Evolutionary conservation across 2,113 vertebrate species (phyloP), one percentile per base, ranked within the genome.

Genomic region (Pelecanoides urinatrix): DNA sequence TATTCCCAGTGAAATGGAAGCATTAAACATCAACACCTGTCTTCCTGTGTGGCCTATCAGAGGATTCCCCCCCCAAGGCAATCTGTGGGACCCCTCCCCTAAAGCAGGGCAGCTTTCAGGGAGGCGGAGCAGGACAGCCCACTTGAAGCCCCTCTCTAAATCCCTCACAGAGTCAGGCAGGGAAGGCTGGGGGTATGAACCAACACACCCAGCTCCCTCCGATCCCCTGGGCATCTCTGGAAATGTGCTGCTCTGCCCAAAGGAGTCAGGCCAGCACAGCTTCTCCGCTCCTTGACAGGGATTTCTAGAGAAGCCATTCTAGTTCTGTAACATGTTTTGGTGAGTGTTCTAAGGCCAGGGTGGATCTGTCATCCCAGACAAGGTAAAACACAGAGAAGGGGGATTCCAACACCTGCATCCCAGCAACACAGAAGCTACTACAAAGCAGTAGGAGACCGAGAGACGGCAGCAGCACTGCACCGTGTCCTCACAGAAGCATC

Each of bases 341-440:
- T 13, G 47, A 16, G 14, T 19, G 17, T 7, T 63, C 36, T 32
- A 63, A 68, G 22, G 50, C 44, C 47, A 27, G 56, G 19, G 47
- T 36, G 38, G 34, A 30, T 66, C 16, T 40, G 67, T 27, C 61
- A 36, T 12, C 32, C 50, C 0, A 0, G 26, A 20, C 1, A 9
- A 75, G 26, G 56, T 52, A 13, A 8, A 18, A 32, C 53, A 19
- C 61, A 32, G 44, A 30, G 40, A 27, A 63, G 26, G 3, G 50
- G 18, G 11, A 56, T 56, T 52, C 52, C 45, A 50, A 83, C 72
- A 29, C 23, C 50, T 45, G 10, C 9, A 36, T 5, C 20, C 13
- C 20, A 17, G 66, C 0, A 0, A 36, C 6, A 34, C 61, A 50
- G 72, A 83, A 26, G 27, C 50, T 59, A 13, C 62, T 72, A 15